A percentile compares a stretch with the other conserved stretches of the same genome.
Conservation (phyloP, 2,797 vertebrate genomes). For the Mycteria americana region DNA sequence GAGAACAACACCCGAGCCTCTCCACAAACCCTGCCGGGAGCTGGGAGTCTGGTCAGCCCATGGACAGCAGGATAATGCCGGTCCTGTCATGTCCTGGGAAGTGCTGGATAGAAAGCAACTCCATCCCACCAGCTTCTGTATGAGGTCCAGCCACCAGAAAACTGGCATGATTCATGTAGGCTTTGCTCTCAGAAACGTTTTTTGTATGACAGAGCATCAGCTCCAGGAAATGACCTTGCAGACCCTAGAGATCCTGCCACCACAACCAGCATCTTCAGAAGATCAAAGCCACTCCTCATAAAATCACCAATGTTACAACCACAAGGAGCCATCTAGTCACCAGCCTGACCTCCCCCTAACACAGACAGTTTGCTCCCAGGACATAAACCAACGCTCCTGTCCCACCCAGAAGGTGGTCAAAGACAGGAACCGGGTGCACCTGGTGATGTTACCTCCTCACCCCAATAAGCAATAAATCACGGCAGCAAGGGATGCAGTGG, state of each 20-base stretch:
- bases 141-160: neutral
- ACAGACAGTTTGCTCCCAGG: neutral
- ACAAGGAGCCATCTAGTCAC: neutral
- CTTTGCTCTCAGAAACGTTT: neutral
- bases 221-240: neutral
- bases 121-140: neutral
- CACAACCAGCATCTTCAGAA: neutral
- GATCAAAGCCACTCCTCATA: neutral
- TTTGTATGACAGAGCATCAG: neutral
- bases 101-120: neutral
- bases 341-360: neutral
- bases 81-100: neutral
- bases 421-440: no score
- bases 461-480: fast-evolving
- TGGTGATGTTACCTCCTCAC: neutral
- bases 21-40: neutral
- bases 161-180: fast-evolving
- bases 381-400: no score
- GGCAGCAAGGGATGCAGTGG: fast-evolving
- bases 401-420: neutral
- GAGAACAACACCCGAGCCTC: neutral
- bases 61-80: neutral
- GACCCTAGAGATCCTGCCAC: neutral
- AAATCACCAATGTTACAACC: fast-evolving
- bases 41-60: neutral